Base-by-base conservation (phyloP, 2,797 vertebrate species). In the Synanceia verrucosa region DNA sequence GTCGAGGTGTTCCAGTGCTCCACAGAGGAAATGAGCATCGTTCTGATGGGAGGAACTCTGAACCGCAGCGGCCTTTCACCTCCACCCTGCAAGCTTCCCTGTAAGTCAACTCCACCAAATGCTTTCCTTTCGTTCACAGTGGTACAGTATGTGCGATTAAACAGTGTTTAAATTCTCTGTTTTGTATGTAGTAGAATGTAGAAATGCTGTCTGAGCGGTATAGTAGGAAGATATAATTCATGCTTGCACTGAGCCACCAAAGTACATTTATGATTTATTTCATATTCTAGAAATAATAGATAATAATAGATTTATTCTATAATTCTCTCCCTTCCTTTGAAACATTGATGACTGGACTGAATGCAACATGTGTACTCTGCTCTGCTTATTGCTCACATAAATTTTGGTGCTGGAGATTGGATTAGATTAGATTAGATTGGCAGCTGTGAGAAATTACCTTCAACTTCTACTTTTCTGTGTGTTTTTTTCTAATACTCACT, bases 1-100 rank as follows among this genome's bases (percentile, higher is more conserved):
- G 97, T 99, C 21, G 97, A 99, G 93, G 97, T 99, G 77, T 98
- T 99, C 85, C 97, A 98, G 91, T 99, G 97, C 87, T 99, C 97
- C 67, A 96, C 96, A 57, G 96, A 99, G 88, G 97, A 99, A 92
- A 99, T 99, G 97, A 98, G 96, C 93, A 97, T 97, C 64, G 97
- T 99, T 84, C 94, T 99, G 92, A 97, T 99, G 97, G 97, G 97
- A 85, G 97, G 97, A 85, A 96, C 97, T 43, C 92, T 99, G 91
- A 97, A 97, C 86, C 97, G 97, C 91, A 98, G 97, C 66, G 97
- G 97, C 89, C 95, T 99, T 76, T 98, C 97, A 33, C 97, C 97
- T 24, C 97, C 97, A 3, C 97, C 97, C 88, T 98, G 97, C 95
- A 99, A 98, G 87, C 95, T 98, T 81, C 97, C 97, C 81, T 98